Evolutionary conservation across 2,888 invertebrate species (phyloP).

Genomic region (Apoderus coryli): DNA sequence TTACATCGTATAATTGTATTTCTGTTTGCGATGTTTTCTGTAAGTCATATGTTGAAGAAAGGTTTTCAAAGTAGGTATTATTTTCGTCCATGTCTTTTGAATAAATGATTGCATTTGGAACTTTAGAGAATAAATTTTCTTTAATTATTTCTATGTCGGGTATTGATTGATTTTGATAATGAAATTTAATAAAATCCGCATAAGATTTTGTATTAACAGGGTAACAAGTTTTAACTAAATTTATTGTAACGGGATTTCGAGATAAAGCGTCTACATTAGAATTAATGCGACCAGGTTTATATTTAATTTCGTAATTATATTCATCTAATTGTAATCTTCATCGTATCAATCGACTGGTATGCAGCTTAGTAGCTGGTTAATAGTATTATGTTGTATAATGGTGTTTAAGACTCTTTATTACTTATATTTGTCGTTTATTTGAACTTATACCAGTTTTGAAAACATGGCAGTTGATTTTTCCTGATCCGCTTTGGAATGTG

Average conservation of each 20-base stretch:
- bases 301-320: conserved; percentile 13
- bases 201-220: conserved; percentile 6
- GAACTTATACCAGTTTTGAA: too few species aligned
- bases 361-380: too few species aligned
- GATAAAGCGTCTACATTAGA: too few species aligned
- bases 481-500: too few species aligned
- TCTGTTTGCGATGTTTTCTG: conserved; percentile 6
- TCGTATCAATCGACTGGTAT: conserved; percentile 23
- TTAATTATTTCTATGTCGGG: conserved; percentile 10
- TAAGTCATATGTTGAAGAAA: conserved; percentile 9
- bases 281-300: conserved; percentile 10
- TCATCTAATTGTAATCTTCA: conserved; percentile 26
- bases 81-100: conserved; percentile 14
- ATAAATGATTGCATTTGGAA: conserved; percentile 10
- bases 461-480: too few species aligned
- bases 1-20: conserved; percentile 9
- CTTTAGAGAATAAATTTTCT: conserved; percentile 11
- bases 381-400: too few species aligned
- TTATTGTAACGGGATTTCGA: not conserved
- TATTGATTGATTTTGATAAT: conserved; percentile 10
- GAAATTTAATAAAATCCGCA: conserved; percentile 12
- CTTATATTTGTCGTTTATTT: too few species aligned
- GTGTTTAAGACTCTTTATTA: too few species aligned
- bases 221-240: too few species aligned
- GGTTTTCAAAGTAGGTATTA: conserved; percentile 11